These are phyloP conservation scores for Mallotus villosus DNA, from an alignment of 2,797 vertebrate genomes.

Conservation along the genomic window DNA sequence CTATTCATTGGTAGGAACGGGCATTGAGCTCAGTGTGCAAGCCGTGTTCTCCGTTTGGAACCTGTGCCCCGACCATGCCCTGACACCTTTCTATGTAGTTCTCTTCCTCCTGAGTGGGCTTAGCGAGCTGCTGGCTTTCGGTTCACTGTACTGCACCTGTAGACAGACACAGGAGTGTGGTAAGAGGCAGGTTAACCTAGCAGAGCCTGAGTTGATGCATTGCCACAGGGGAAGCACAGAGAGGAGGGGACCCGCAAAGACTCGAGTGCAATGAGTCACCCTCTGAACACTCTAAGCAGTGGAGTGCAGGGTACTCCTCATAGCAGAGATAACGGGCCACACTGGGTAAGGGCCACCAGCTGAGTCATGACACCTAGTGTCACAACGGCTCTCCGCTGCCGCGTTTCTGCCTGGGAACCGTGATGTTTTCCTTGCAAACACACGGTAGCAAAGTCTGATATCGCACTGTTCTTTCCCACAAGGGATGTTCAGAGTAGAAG, in stretches of 20 bases:
- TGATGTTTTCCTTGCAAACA: conserved; percentile 1
- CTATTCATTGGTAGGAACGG: neutral
- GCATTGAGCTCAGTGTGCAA: neutral
- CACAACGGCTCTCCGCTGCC: conserved; percentile 21
- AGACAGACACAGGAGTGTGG: conserved; percentile 70
- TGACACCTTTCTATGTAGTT: conserved; percentile 61
- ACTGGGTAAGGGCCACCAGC: conserved; percentile 12
- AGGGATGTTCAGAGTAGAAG: conserved; percentile 64
- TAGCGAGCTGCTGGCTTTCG: conserved; percentile 70
- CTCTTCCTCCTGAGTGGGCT: conserved; percentile 82
- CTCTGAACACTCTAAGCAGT: conserved; percentile 26
- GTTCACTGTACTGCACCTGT: conserved; percentile 88
- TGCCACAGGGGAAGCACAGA: neutral
- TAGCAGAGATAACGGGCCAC: neutral
- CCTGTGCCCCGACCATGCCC: neutral
- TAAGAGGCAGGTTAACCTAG: conserved; percentile 73
- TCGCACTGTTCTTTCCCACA: conserved; percentile 54
- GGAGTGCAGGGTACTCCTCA: conserved; percentile 1
- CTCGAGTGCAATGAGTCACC: conserved; percentile 9
- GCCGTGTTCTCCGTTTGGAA: neutral
- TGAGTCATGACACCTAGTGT: conserved; percentile 10
- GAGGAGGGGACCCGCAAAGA: neutral
- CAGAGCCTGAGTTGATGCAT: conserved; percentile 29
- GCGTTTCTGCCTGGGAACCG: conserved; percentile 59
- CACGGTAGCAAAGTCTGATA: conserved; percentile 38